These are phyloP conservation scores for Aromia moschata DNA, from an alignment of 2,888 invertebrate genomes.

Conservation along the genomic window DNA sequence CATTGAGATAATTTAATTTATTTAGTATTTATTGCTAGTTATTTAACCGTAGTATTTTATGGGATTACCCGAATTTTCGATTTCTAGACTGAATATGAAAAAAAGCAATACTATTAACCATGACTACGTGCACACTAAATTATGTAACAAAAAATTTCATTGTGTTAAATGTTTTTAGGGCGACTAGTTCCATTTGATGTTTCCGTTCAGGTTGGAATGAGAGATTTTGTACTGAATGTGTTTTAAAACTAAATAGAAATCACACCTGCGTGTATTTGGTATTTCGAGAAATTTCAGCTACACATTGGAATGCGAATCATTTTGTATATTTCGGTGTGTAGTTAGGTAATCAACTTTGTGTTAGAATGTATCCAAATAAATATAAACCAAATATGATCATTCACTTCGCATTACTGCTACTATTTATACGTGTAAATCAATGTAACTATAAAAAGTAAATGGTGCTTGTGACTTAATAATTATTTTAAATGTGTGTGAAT, in stretches of 20 bases:
- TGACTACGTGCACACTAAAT: slow-evolving; percentile 46
- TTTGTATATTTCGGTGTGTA: slow-evolving; percentile 25
- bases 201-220: slow-evolving; percentile 11
- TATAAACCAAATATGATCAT: slow-evolving; percentile 55
- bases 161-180: slow-evolving; percentile 43
- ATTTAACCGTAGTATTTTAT: slow-evolving; percentile 50
- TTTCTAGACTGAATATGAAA: slow-evolving; percentile 61
- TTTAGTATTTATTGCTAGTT: slow-evolving; percentile 50
- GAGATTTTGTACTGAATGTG: slow-evolving; percentile 40
- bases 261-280: slow-evolving; percentile 30
- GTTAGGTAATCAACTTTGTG: slow-evolving; percentile 42
- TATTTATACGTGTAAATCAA: slow-evolving; percentile 49
- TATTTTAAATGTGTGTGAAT: slow-evolving; percentile 44
- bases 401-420: slow-evolving; percentile 45
- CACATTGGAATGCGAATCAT: slow-evolving; percentile 9
- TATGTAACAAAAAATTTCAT: slow-evolving; percentile 36
- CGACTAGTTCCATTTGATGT: slow-evolving; percentile 22
- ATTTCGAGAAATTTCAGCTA: slow-evolving; percentile 28
- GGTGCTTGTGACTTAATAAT: slow-evolving; percentile 54
- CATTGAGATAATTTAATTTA: slow-evolving; percentile 52
- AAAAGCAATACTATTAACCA: slow-evolving; percentile 58
- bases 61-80: slow-evolving; percentile 59
- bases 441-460: slow-evolving; percentile 53
- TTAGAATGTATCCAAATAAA: slow-evolving; percentile 51
- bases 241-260: slow-evolving; percentile 29